Conservation (phyloP, 2,113 vertebrate species). For the Etheostoma spectabile region DNA sequence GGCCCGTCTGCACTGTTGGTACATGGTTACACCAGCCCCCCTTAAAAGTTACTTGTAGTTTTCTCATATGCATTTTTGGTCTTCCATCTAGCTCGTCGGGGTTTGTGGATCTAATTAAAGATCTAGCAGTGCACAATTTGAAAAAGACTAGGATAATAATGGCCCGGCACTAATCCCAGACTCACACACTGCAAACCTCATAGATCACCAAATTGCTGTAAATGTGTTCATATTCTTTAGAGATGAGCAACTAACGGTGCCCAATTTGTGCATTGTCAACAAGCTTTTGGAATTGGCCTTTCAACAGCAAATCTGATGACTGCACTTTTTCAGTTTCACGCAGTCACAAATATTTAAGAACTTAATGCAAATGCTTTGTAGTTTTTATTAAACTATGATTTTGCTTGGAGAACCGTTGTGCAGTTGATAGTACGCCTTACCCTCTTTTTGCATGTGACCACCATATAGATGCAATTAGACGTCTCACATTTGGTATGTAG, state of each 20-base stretch:
- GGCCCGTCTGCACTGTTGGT: constrained; percentile 73
- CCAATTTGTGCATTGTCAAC: background rate
- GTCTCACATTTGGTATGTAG: background rate
- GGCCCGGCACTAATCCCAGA: constrained; percentile 14
- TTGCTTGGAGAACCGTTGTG: background rate
- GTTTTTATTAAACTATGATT: background rate
- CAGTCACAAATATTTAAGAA: background rate
- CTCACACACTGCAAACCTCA: constrained; percentile 3
- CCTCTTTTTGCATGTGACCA: background rate
- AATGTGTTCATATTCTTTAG: constrained; percentile 17
- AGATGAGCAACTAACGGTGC: constrained; percentile 4
- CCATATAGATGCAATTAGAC: background rate
- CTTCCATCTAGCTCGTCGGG: constrained; percentile 4
- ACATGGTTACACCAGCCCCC: constrained; percentile 60
- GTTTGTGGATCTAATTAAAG: constrained; percentile 47
- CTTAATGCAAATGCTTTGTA: background rate
- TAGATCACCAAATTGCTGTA: background rate
- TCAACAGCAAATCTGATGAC: background rate
- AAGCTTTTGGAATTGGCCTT: background rate
- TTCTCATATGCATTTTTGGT: constrained; percentile 24
- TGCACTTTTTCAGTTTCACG: background rate
- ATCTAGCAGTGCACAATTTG: constrained; percentile 14
- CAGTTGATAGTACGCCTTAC: background rate
- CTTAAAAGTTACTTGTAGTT: constrained; percentile 56
- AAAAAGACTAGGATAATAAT: constrained; percentile 24